Evolutionary conservation across 2,888 invertebrate species (phyloP).

Genomic region (Acronicta aceris): DNA sequence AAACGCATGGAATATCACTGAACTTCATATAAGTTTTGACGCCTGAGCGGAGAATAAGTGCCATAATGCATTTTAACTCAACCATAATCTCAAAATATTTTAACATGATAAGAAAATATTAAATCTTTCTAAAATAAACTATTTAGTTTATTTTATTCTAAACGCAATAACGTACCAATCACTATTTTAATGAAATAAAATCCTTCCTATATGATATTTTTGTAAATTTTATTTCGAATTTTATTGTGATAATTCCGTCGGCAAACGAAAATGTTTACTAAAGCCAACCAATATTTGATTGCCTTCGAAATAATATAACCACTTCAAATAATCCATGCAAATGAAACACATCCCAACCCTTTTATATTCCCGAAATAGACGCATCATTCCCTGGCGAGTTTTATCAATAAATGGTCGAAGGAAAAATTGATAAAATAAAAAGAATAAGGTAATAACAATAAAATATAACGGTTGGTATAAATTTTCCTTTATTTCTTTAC

Average conservation of each 20-base stretch:
- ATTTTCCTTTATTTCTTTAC: slow-evolving; percentile 74
- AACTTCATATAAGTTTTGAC: no score
- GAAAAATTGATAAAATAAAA: slow-evolving; percentile 79
- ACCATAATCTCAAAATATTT: no score
- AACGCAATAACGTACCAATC: no score
- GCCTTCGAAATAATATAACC: slow-evolving; percentile 24
- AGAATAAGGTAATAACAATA: slow-evolving; percentile 79
- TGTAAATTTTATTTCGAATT: no score
- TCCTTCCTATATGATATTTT: background rate
- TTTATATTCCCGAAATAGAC: slow-evolving; percentile 42
- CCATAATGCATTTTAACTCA: no score
- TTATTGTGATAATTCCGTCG: background rate
- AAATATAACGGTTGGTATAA: slow-evolving; percentile 80
- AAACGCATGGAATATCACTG: no score
- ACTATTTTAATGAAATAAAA: background rate
- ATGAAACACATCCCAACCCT: slow-evolving; percentile 51
- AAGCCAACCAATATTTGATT: slow-evolving; percentile 22
- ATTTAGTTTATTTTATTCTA: no score
- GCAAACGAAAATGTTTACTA: background rate
- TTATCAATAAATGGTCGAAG: slow-evolving; percentile 60
- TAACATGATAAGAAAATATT: no score
- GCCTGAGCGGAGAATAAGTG: no score
- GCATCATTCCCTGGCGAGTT: slow-evolving; percentile 45
- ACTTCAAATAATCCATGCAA: slow-evolving; percentile 48
- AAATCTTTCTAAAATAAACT: no score